Evolutionary conservation across 2,888 invertebrate species (phyloP), one percentile per base, ranked within the genome.

Genomic region (Scaptomyza polygonia): DNA sequence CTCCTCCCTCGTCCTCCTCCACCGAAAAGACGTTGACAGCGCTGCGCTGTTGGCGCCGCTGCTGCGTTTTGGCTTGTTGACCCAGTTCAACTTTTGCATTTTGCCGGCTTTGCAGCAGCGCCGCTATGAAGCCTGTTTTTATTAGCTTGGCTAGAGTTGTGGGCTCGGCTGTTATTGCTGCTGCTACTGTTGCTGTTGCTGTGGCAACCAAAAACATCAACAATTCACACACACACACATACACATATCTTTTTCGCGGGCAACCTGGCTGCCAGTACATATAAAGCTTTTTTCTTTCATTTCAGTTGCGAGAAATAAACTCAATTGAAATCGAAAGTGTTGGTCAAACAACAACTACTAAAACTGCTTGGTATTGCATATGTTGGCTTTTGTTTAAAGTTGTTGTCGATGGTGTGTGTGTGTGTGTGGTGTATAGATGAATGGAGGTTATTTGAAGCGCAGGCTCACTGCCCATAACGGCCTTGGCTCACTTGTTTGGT

Each of bases 21-120:
- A 52, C 57, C 59, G 53, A 70, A 67, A n/a, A 47, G 27, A 29
- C 49, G 62, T 49, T 49, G 65, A 49, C 63, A 47, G 48, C 53
- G 47, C 44, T 21, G 51, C 66, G 61, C 55, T 36, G 81, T 21
- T n/a, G 39, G 12, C 58, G 58, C 67, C 69, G 68, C 70, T 53
- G 64, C 83, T 76, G 69, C 74, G 79, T 83, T 74, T 79, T 81
- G 89, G 89, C 90, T 89, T 80, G 89, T 89, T 91, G 91, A 91
- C 90, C 90, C 75, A 90, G 84, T 90, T 91, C 90, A 89, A 88
- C 86, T 86, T 88, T 89, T 87, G 77, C 78, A 82, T 89, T 89
- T 89, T 86, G 90, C 90, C 90, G 91, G 90, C 90, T 88, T 72
- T 65, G 73, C 66, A 36, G 49, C 14, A 67, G 66, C 59, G 72